Evolutionary conservation across 2,797 vertebrate genomes (phyloP), one percentile per base, ranked within the genome.

Genomic region (Bufotes viridis): DNA sequence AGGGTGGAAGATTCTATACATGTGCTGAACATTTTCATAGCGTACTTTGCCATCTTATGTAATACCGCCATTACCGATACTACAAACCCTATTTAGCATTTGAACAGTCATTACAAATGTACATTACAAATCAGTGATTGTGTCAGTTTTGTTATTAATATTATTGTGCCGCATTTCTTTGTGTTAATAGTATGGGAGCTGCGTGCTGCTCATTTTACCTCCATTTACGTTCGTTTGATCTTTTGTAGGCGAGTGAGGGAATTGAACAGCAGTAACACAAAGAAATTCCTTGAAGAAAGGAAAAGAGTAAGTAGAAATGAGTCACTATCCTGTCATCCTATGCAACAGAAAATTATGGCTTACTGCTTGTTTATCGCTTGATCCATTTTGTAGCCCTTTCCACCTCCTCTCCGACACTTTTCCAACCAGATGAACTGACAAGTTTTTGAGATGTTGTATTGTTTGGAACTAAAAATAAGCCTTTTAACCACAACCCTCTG

Each of bases 261-360:
- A 92, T 93, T 99, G 92, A 99, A 99, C 94, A 98, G 98, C 96
- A 99, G 97, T 95, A 99, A 99, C 95, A 99, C 98, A 29, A 99
- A 99, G 93, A 99, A 99, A 93, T 99, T 99, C 93, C 94, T 99
- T 90, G 98, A 99, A 92, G 98, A 99, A 92, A 96, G 98, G 92
- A 99, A 99, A 93, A 93, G 98, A 96, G 98, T 99, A 93, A 74
- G 95, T 96, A 91, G 83, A 86, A 79, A 29, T 78, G 78, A 85
- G 58, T 88, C 67, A 83, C 53, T 86, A 85, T 85, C 67, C 87
- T 87, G 42, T 29, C 29, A 51, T 8, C 78, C 29, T 13, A 3
- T 78, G 18, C 14, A 53, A n/a, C 26, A 17, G 49, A 82, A 57
- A 67, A 34, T 69, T 29, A 80, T 65, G 49, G 55, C 42, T 61